Evolutionary conservation across 2,797 vertebrate species (phyloP), one percentile per base, ranked within the genome.

Genomic region (Myotis myotis): DNA sequence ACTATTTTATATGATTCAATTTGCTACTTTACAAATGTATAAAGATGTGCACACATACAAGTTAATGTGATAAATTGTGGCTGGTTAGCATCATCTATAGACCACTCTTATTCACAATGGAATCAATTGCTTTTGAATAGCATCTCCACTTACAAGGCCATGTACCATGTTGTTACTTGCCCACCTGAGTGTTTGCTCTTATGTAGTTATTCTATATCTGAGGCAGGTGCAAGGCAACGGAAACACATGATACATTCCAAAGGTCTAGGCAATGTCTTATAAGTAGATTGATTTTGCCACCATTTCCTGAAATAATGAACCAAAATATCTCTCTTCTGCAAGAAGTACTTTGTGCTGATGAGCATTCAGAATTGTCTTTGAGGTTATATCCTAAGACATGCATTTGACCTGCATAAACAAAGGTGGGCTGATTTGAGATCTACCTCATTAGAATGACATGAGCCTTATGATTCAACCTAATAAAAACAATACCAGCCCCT

Each of bases 241-340:
- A 66, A 91, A 92, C 51, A n/a, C 4, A 62, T 0, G 8, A 71
- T 13, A 55, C 2, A 4, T 70, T 94, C 22, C 44, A 81, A 47
- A 7, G 84, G 66, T 28, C 49, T 55, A 28, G 33, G 44, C 85
- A 81, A 82, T 72, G 25, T 93, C 30, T 13, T 87, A 0, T 78
- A 93, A 75, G 23, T 87, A 22, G 7, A 76, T 3, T 51, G 44
- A 8, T 74, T 83, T 91, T 76, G 71, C 13, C 22, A 94, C 55
- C 41, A 49, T 75, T 92, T 95, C 60, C 47, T 70, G 28, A 93
- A 94, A 95, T 44, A 90, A 88, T 68, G 38, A 95, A 85, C 79
- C 57, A 90, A 93, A 96, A 92, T 13, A 51, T 83, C 33, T 93
- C 33, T 95, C 60, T 87, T 1, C 75, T 91, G 72, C 12, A 79